Base-by-base conservation (phyloP, 2,113 vertebrate genomes). In the Mormyrus iriodes region DNA sequence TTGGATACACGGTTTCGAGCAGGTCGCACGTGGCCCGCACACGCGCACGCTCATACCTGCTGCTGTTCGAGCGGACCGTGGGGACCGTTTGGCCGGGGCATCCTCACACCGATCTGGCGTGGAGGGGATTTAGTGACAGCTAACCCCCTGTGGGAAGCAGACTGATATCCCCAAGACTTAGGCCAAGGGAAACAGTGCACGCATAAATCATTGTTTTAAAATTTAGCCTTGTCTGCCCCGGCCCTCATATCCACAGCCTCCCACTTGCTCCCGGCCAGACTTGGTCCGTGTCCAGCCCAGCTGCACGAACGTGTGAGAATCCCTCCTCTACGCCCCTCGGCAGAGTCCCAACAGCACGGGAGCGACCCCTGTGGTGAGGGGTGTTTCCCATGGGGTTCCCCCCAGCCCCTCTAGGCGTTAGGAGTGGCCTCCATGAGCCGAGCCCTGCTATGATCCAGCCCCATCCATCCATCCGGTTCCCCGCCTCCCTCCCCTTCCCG, bases 71-170 rank as follows among this genome's bases (percentile, higher is more conserved):
- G 35, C 35, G 3, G 91, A 90, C 92, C 92, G 88, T 91, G 92
- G 91, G 91, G 90, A 39, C 13, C 15, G 5, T 88, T 91, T 90
- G 90, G 92, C 24, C 51, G 91, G 89, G 91, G 92, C 89, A 93
- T 90, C 93, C 91, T 92, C 82, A 88, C 89, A 85, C 65, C 88
- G 88, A 93, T 89, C 90, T 88, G 89, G 90, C 91, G 90, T 91
- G 92, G 88, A 1, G 91, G 88, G 90, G 92, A 91, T 90, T 91
- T 88, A 90, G 92, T 92, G 89, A 90, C 13, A n/a, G 85, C 21
- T 84, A 90, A 91, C 90, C 92, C 92, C 91, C 86, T 48, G 89
- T 84, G 93, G 76, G 39, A 55, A 90, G 91, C 93, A 92, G 93
- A 93, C 92, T 7, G 53, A 91, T 88, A 91, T 89, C 88, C 89